Percentiles rank a stretch among this genome's conserved stretches.
Conservation (phyloP, 2,797 vertebrate genomes). For the Danio tinwini region DNA sequence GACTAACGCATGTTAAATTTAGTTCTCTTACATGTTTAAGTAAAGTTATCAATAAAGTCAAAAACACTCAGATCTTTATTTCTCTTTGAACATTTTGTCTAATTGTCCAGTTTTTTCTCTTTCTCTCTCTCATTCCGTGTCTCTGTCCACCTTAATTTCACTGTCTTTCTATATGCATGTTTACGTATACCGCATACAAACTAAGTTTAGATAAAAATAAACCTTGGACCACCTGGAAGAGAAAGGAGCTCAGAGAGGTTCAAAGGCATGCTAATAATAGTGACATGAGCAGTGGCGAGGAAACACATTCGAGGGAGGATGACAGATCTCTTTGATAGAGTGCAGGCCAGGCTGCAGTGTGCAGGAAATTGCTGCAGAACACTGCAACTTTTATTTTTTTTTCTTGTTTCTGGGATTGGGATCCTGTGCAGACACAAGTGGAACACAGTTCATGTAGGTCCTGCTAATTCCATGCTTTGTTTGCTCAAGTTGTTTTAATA, state of each 20-base stretch:
- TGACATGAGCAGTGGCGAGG: constrained; percentile 48
- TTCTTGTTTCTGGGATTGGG: constrained; percentile 46
- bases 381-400: constrained; percentile 57
- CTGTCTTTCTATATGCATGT: constrained; percentile 44
- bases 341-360: constrained; percentile 57
- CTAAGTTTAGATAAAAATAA: constrained; percentile 55
- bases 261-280: constrained; percentile 66
- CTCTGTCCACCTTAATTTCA: constrained; percentile 45
- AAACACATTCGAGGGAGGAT: constrained; percentile 52
- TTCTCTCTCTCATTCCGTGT: constrained; percentile 44
- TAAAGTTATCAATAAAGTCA: no score
- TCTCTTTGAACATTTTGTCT: background rate
- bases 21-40: no score
- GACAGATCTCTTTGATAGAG: constrained; percentile 57
- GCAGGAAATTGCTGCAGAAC: constrained; percentile 66
- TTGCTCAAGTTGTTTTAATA: constrained; percentile 63
- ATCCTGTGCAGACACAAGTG: constrained; percentile 60
- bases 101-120: constrained; percentile 36
- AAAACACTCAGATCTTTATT: no score
- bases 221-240: constrained; percentile 62
- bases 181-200: constrained; percentile 57
- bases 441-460: constrained; percentile 55
- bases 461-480: constrained; percentile 48
- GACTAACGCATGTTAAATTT: no score
- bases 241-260: constrained; percentile 51